Conservation (phyloP, 2,888 invertebrate genomes). For the Nipponacmea schrenckii region DNA sequence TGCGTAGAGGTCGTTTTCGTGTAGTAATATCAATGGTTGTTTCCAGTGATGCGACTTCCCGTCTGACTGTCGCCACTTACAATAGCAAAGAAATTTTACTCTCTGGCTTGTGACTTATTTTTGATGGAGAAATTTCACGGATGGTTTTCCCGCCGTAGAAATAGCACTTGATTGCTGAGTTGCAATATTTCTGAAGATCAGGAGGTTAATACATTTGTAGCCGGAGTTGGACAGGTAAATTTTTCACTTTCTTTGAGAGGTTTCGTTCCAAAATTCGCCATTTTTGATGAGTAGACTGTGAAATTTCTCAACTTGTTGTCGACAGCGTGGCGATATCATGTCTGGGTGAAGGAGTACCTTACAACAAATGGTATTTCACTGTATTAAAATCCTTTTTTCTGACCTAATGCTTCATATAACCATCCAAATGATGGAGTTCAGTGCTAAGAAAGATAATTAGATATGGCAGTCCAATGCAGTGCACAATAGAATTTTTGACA, state of each 20-base stretch:
- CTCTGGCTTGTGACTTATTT: conserved; percentile 27
- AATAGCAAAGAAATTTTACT: conserved; percentile 42
- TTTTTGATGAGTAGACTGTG: conserved; percentile 8
- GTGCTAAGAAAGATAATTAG: no score
- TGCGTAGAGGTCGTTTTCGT: conserved; percentile 8
- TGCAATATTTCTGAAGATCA: conserved; percentile 12
- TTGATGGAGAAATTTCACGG: conserved; percentile 28
- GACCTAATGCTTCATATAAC: no score
- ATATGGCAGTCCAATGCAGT: no score
- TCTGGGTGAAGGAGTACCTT: background rate
- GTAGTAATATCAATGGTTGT: conserved; percentile 4
- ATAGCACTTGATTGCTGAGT: conserved; percentile 3
- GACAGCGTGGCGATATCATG: conserved; percentile 4
- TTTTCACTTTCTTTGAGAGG: conserved; percentile 23
- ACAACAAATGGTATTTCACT: background rate
- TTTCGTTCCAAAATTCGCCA: background rate
- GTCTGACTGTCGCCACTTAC: conserved; percentile 63
- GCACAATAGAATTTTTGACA: no score
- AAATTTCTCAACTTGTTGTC: conserved; percentile 5
- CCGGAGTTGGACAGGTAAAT: conserved; percentile 22
- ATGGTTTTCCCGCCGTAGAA: conserved; percentile 27
- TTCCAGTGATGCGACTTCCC: conserved; percentile 52
- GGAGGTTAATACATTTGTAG: conserved; percentile 8
- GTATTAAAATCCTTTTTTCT: background rate
- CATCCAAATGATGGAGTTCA: no score